Conservation (phyloP, 2,888 invertebrate genomes). For the Cryptocheilus praepositus region DNA sequence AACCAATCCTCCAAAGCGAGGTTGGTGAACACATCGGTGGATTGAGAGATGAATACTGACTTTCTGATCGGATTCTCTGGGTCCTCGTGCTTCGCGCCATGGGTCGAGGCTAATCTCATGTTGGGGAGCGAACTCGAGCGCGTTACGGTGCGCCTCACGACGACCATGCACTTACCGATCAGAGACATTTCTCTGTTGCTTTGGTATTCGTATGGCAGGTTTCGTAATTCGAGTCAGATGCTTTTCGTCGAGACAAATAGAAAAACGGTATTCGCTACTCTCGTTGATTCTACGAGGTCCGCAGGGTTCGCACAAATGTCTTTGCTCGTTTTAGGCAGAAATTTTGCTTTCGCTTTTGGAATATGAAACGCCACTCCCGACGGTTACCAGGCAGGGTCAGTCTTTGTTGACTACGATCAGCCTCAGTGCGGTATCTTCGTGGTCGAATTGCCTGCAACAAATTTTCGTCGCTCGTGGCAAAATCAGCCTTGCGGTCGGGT, state of each 20-base stretch:
- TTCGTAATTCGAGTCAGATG: neutral
- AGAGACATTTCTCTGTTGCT: slow-evolving; percentile 4
- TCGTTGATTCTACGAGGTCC: neutral
- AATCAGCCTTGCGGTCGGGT: slow-evolving; percentile 34
- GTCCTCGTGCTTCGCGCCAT: slow-evolving; percentile 42
- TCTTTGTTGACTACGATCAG: slow-evolving; percentile 31
- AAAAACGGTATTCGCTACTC: too few species aligned
- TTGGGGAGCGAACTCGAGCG: neutral
- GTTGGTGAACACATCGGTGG: slow-evolving; percentile 93
- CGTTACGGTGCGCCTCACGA: slow-evolving; percentile 16
- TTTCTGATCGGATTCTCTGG: slow-evolving; percentile 81
- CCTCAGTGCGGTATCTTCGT: slow-evolving; percentile 6
- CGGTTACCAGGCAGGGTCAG: slow-evolving; percentile 21
- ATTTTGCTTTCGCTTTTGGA: neutral
- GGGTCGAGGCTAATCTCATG: slow-evolving; percentile 28
- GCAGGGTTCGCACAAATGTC: too few species aligned
- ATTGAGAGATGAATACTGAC: slow-evolving; percentile 94
- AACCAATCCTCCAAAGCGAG: slow-evolving; percentile 98
- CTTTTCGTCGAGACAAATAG: neutral
- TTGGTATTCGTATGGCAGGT: neutral
- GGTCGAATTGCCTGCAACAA: slow-evolving; percentile 13
- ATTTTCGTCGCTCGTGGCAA: slow-evolving; percentile 10
- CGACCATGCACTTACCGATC: slow-evolving; percentile 25
- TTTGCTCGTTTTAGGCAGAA: neutral
- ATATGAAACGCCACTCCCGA: slow-evolving; percentile 1